These are phyloP conservation scores for Solenopsis invicta DNA, from an alignment of 1,140 invertebrate genomes.

Conservation along the genomic window DNA sequence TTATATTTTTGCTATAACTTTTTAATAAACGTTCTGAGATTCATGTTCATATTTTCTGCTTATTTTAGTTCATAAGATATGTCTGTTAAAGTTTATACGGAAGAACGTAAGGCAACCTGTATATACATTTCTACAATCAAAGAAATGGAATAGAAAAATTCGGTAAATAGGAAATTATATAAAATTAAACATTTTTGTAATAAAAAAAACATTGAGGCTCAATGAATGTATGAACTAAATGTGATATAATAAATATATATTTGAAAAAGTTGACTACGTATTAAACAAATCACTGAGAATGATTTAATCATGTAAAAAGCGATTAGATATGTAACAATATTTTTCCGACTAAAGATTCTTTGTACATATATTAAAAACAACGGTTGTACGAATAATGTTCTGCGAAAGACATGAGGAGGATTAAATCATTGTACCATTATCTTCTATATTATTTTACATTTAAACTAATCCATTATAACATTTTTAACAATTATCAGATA, in stretches of 20 bases:
- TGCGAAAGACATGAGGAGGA: slow-evolving; percentile 34
- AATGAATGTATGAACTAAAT: not conserved
- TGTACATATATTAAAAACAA: not conserved
- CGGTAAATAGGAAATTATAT: no score
- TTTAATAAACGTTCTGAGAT: no score
- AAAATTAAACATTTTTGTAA: not conserved
- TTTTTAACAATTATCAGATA: not conserved
- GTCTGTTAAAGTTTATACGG: no score
- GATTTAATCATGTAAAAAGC: not conserved
- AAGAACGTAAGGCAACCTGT: no score
- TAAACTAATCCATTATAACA: not conserved
- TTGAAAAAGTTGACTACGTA: not conserved
- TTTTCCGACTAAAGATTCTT: not conserved
- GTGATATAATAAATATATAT: slow-evolving; percentile 34
- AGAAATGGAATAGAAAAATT: slow-evolving; percentile 9
- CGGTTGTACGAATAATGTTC: not conserved
- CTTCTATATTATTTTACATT: slow-evolving; percentile 21
- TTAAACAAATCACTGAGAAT: not conserved
- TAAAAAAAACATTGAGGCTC: not conserved
- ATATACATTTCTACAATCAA: not conserved
- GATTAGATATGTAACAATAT: slow-evolving; percentile 9
- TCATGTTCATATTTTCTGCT: no score
- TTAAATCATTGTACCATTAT: slow-evolving; percentile 26
- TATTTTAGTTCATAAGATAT: no score
- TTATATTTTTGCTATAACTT: no score